Percentiles rank a stretch among this genome's conserved stretches.
Conservation (phyloP, 30 jellyfish, hydroid and myxozoan genomes). For the Phacellophora camtschatica region DNA sequence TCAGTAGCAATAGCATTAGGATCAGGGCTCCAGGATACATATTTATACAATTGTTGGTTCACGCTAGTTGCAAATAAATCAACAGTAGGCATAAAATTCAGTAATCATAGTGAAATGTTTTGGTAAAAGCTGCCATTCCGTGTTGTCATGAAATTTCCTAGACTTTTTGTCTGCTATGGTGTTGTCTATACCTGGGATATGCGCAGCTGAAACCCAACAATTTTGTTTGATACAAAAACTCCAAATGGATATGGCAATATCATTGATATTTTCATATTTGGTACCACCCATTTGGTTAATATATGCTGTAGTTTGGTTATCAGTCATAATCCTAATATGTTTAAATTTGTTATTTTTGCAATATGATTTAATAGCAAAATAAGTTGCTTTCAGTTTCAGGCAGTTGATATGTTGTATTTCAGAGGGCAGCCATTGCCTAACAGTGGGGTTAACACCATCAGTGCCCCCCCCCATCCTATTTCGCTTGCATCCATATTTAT, state of each 20-base stretch:
- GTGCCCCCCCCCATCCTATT: slow-evolving; percentile 52
- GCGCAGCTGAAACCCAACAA: slow-evolving; percentile 18
- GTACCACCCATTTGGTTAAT: slow-evolving; percentile 44
- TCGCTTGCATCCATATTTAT: slow-evolving; percentile 18
- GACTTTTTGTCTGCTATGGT: slow-evolving; percentile 23
- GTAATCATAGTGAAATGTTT: not conserved
- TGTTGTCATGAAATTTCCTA: slow-evolving; percentile 8
- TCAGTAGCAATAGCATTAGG: slow-evolving; percentile 15
- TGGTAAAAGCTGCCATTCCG: not conserved
- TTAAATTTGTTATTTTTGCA: not conserved
- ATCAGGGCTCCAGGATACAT: slow-evolving; percentile 17
- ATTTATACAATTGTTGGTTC: not conserved
- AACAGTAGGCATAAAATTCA: not conserved
- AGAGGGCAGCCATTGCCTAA: slow-evolving; percentile 14
- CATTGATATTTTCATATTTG: not conserved
- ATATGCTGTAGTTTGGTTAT: slow-evolving; percentile 33
- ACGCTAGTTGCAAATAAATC: slow-evolving; percentile 9
- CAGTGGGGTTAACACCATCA: slow-evolving; percentile 7
- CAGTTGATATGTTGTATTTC: slow-evolving; percentile 3
- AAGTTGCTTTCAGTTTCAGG: not conserved
- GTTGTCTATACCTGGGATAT: slow-evolving; percentile 20
- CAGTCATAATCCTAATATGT: slow-evolving; percentile 9
- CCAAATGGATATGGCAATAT: not conserved
- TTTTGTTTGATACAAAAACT: not conserved
- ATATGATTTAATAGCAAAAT: not conserved